A percentile compares a stretch with the other conserved stretches of the same genome.
These are phyloP conservation scores for Rhodeus uyekii DNA, from an alignment of 2,797 vertebrate species.

Conservation along the genomic window DNA sequence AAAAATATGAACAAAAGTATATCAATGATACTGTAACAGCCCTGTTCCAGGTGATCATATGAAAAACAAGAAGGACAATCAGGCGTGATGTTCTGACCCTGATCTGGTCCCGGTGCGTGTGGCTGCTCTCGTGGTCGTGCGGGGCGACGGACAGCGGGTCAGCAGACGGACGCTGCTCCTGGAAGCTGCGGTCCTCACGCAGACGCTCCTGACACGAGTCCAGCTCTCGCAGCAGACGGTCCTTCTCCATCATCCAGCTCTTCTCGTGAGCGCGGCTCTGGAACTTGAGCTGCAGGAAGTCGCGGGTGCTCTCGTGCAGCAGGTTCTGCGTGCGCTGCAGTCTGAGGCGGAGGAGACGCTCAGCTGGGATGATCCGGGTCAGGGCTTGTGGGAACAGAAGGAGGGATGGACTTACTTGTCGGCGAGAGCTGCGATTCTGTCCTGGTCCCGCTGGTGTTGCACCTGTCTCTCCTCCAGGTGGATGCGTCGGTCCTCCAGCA, in stretches of 20 bases:
- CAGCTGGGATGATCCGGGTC: not conserved
- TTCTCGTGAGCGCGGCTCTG: constrained; percentile 85
- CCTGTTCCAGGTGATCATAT: no score
- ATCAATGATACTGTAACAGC: no score
- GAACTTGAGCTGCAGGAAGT: constrained; percentile 90
- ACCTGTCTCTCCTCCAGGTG: constrained; percentile 84
- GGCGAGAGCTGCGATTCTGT: constrained; percentile 78
- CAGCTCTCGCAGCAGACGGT: constrained; percentile 82
- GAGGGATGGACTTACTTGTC: constrained; percentile 79
- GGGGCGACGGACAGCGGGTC: constrained; percentile 33
- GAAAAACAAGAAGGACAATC: no score
- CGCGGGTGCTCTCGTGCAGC: constrained; percentile 89
- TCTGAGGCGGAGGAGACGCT: constrained; percentile 74
- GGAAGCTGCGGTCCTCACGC: constrained; percentile 58
- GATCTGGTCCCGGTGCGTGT: constrained; percentile 76
- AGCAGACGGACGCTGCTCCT: constrained; percentile 32
- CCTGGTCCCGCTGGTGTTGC: constrained; percentile 83
- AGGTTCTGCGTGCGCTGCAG: constrained; percentile 87
- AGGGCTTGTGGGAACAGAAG: not conserved
- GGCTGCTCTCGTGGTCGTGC: constrained; percentile 65
- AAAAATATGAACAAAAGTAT: no score
- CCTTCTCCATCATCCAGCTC: constrained; percentile 93
- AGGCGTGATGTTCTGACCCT: constrained; percentile 73
- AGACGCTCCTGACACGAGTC: constrained; percentile 74
- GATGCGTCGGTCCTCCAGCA: constrained; percentile 88